Percentiles rank a stretch among this genome's conserved stretches.
phyloP scores from a whole-genome alignment of 1,140 invertebrate species.

The Vanessa tameamea region DNA sequence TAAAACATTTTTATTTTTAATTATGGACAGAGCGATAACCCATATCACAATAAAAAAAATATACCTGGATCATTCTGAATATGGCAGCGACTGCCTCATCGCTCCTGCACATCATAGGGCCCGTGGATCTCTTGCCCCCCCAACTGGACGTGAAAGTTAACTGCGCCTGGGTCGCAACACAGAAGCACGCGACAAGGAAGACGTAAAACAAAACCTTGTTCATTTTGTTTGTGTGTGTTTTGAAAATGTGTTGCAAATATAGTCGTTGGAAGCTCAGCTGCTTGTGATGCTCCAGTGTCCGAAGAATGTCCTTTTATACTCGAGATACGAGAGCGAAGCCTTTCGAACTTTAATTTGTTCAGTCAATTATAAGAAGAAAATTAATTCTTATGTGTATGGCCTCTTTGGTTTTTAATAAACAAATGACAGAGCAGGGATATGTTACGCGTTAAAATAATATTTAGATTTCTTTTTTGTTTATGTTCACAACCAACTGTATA shows the following conservation, averaged over 20 bases:
- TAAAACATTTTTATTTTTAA: too few relatives aligned
- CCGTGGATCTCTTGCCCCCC: constrained; percentile 64
- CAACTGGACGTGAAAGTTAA: constrained; percentile 71
- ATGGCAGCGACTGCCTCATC: constrained; percentile 61
- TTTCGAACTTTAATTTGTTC: constrained; percentile 27
- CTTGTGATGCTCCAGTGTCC: constrained; percentile 18
- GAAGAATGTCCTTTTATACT: constrained; percentile 10
- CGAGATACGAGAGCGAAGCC: constrained; percentile 11
- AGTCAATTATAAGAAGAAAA: neutral
- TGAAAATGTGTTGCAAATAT: neutral
- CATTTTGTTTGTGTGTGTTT: constrained; percentile 48
- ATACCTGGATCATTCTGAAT: constrained; percentile 69
- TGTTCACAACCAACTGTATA: too few relatives aligned
- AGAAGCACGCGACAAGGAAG: constrained; percentile 54
- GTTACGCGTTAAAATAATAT: neutral
- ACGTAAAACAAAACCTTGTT: constrained; percentile 52
- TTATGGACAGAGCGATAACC: too few relatives aligned
- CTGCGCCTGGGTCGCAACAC: constrained; percentile 54
- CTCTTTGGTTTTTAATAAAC: constrained; percentile 10
- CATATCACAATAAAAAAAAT: too few relatives aligned
- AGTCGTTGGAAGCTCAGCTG: constrained; percentile 6
- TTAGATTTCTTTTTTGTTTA: neutral
- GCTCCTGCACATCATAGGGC: constrained; percentile 52
- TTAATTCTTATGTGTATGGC: neutral
- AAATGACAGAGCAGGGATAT: neutral